phyloP scores from a whole-genome alignment of 2,888 invertebrate genomes.

The Drosophila quinaria region DNA sequence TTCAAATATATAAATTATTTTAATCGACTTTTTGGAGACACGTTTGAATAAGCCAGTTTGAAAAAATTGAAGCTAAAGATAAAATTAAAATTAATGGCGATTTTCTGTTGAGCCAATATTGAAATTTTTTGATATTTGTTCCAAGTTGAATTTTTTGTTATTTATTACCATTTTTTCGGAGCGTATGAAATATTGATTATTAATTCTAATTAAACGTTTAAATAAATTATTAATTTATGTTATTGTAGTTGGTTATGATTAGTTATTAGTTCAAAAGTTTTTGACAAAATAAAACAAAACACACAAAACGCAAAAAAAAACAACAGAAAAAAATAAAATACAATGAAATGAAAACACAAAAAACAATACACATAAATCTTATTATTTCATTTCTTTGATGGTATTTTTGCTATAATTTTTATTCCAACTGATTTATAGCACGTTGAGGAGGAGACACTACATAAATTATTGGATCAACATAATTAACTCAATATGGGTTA shows the following conservation, averaged over 20 bases:
- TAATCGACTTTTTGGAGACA: slow-evolving; percentile 27
- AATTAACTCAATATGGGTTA: slow-evolving; percentile 15
- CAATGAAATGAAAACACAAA: slow-evolving; percentile 64
- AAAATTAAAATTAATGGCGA: slow-evolving; percentile 37
- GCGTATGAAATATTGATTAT: slow-evolving; percentile 72
- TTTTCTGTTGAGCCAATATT: slow-evolving; percentile 59
- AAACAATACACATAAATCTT: slow-evolving; percentile 62
- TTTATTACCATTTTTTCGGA: slow-evolving; percentile 67
- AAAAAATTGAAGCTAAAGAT: slow-evolving; percentile 18
- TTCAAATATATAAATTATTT: slow-evolving; percentile 39
- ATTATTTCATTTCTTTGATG: slow-evolving; percentile 55
- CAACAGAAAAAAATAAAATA: slow-evolving; percentile 51
- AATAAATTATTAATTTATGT: slow-evolving; percentile 84
- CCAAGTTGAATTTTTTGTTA: slow-evolving; percentile 80
- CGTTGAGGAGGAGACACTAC: slow-evolving; percentile 25
- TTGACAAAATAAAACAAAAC: slow-evolving; percentile 72
- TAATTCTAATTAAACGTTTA: slow-evolving; percentile 76
- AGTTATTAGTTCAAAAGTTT: slow-evolving; percentile 78
- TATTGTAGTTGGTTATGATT: slow-evolving; percentile 84
- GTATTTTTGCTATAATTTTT: slow-evolving; percentile 35
- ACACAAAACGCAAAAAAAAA: slow-evolving; percentile 55
- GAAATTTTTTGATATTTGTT: slow-evolving; percentile 64
- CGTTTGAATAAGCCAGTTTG: slow-evolving; percentile 17
- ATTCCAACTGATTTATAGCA: slow-evolving; percentile 39
- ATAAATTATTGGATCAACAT: slow-evolving; percentile 59